A percentile compares a stretch with the other conserved stretches of the same genome.
phyloP scores from a whole-genome alignment of 2,113 vertebrate genomes.

The Lethenteron reissneri region DNA sequence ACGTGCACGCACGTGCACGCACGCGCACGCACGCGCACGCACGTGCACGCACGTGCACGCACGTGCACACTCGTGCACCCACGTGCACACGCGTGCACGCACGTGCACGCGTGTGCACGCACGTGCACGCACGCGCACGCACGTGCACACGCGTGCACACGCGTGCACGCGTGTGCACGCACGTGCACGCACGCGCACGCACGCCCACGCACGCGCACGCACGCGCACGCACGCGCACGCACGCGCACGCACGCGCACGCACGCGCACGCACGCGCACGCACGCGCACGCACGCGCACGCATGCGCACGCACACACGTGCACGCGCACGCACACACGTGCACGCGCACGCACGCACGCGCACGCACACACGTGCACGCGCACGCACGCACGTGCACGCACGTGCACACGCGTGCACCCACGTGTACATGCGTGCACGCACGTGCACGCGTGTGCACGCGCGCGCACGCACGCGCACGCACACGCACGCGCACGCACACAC shows the following conservation, averaged over 20 bases:
- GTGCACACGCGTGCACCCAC: background rate
- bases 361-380: background rate
- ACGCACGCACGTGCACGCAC: background rate
- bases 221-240: slow-evolving; percentile 3
- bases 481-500: slow-evolving; percentile 2
- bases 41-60: background rate
- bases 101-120: background rate
- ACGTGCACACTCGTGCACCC: background rate
- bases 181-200: background rate
- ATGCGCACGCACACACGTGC: background rate
- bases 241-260: slow-evolving; percentile 3
- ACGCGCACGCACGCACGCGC: slow-evolving; percentile 1
- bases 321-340: background rate
- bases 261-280: background rate
- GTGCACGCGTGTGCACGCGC: background rate
- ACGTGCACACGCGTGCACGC: background rate
- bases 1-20: background rate
- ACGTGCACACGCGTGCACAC: background rate
- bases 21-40: background rate
- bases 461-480: background rate
- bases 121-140: background rate
- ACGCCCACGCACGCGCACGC: background rate
- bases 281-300: background rate
- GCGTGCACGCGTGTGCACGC: background rate
- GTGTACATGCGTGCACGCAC: background rate